Conservation (phyloP, 2,113 vertebrate species). For the Girardinichthys multiradiatus region DNA sequence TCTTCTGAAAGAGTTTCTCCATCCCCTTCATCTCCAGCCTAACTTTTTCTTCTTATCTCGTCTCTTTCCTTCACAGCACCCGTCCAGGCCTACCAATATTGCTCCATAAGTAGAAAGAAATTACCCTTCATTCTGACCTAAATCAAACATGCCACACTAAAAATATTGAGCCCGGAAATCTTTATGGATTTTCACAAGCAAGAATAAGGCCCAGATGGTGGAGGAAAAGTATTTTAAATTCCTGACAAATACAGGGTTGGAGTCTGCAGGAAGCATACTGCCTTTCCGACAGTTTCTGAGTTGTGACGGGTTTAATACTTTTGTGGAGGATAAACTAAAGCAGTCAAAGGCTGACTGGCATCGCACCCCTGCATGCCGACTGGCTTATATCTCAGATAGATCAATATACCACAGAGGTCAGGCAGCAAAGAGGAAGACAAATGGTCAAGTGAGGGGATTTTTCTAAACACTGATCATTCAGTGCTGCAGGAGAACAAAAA, state of each 20-base stretch:
- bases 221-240: neutral
- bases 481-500: constrained; percentile 17
- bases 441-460: constrained; percentile 33
- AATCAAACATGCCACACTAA: constrained; percentile 35
- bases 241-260: constrained; percentile 10
- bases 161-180: constrained; percentile 16
- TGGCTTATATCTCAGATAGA: constrained; percentile 50
- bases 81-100: constrained; percentile 18
- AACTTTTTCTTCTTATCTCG: constrained; percentile 54
- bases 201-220: neutral
- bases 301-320: constrained; percentile 40
- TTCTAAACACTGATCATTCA: constrained; percentile 36
- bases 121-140: constrained; percentile 38
- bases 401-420: constrained; percentile 61
- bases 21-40: constrained; percentile 43
- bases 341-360: constrained; percentile 49
- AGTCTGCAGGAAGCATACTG: neutral
- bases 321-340: constrained; percentile 46
- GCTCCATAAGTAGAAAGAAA: constrained; percentile 42
- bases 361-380: constrained; percentile 21
- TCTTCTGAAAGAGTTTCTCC: constrained; percentile 38
- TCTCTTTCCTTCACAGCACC: constrained; percentile 15
- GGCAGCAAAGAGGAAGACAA: constrained; percentile 58
- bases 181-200: constrained; percentile 14
- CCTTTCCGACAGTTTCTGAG: constrained; percentile 14